These are phyloP conservation scores for Saccopteryx bilineata DNA, from an alignment of 2,113 vertebrate genomes.

Conservation along the genomic window DNA sequence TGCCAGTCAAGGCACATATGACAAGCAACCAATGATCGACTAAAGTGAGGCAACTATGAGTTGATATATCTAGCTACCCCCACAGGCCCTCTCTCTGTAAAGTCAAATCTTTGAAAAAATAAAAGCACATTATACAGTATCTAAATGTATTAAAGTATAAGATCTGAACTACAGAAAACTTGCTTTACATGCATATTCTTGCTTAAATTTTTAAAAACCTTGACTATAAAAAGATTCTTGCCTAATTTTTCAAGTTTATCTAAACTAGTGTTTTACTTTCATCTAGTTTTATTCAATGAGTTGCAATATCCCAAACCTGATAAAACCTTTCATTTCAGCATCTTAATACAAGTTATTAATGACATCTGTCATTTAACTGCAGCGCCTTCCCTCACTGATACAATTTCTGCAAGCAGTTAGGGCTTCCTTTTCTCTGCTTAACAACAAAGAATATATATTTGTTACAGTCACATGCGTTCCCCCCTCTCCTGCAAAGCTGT, in stretches of 20 bases:
- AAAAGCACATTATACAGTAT: neutral
- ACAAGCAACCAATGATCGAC: no score
- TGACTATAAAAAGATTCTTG: neutral
- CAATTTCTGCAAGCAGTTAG: neutral
- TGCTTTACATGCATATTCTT: neutral
- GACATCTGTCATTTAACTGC: neutral
- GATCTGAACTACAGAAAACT: conserved; percentile 10
- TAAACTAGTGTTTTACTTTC: neutral
- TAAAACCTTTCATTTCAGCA: neutral
- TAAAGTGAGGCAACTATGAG: no score
- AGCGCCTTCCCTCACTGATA: neutral
- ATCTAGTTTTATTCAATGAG: neutral
- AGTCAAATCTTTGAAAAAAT: no score
- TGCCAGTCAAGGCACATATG: no score
- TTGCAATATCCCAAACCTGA: neutral
- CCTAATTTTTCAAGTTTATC: neutral
- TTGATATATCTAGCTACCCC: no score
- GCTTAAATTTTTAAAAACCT: neutral
- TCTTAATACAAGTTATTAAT: neutral
- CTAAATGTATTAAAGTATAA: conserved; percentile 1
- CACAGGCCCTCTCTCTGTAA: no score
- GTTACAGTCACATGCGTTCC: neutral
- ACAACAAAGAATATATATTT: neutral
- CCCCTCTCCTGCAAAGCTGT: neutral
- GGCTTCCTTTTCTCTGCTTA: neutral